These are phyloP conservation scores for Drosophila tanythrix DNA, from an alignment of 2,888 invertebrate species.

Conservation along the genomic window DNA sequence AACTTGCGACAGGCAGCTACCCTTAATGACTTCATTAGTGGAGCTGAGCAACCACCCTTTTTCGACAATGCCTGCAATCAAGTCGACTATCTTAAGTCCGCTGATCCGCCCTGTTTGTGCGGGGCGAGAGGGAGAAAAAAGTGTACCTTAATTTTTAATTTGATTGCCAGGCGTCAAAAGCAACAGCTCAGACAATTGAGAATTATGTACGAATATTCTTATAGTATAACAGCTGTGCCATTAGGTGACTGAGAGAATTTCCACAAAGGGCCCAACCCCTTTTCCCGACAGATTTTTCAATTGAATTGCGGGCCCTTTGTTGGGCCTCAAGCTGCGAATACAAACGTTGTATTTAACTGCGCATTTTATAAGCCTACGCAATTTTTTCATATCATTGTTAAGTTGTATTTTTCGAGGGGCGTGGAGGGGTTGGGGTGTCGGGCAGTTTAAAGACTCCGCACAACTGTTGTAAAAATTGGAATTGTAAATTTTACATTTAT, in stretches of 20 bases:
- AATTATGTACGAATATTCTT: conserved; percentile 53
- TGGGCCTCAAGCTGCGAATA: conserved; percentile 23
- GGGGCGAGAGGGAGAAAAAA: conserved; percentile 9
- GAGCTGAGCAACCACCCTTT: conserved; percentile 42
- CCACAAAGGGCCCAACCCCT: conserved; percentile 24
- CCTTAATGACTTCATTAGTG: conserved; percentile 78
- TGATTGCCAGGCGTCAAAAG: conserved; percentile 66
- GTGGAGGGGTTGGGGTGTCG: background rate
- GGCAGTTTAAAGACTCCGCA: conserved; percentile 57
- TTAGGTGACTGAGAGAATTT: conserved; percentile 32
- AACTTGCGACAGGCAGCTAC: conserved; percentile 49
- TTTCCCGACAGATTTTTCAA: conserved; percentile 28
- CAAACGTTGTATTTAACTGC: conserved; percentile 43
- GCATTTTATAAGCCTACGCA: conserved; percentile 50
- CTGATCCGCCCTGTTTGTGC: conserved; percentile 23
- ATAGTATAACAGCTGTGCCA: conserved; percentile 59
- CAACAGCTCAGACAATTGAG: conserved; percentile 72
- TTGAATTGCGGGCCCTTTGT: conserved; percentile 49
- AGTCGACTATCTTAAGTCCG: conserved; percentile 48
- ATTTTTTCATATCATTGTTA: conserved; percentile 61
- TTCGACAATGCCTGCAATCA: conserved; percentile 57
- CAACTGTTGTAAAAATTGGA: conserved; percentile 73
- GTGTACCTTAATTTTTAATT: conserved; percentile 61
- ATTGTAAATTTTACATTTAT: conserved; percentile 79
- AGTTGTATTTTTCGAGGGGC: conserved; percentile 27